Base-by-base conservation (phyloP, 2,888 invertebrate genomes). In the Drosophila histrio region DNA sequence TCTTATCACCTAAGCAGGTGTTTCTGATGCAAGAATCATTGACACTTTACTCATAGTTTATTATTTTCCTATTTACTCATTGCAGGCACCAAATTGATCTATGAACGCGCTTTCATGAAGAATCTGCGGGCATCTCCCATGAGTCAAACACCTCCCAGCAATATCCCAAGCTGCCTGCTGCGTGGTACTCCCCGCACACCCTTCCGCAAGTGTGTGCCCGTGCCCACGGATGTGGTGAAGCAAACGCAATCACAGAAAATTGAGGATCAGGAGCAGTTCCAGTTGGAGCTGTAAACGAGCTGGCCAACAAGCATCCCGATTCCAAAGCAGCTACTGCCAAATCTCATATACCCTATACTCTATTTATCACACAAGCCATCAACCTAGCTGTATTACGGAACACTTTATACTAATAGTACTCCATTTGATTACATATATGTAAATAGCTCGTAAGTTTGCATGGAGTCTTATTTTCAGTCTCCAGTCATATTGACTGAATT, bases 41-140 rank as follows among this genome's bases (percentile, higher is more conserved):
- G 43, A 49, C 39, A 15, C n/a, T 24, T 46, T 50, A 57, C 58
- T 69, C 34, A 68, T 41, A 44, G 39, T 34, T 49, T 2, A 22
- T 17, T 58, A 28, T 34, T 2, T 0, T 8, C 15, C 13, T n/a
- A 17, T 6, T 24, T 30, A 19, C 4, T 39, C 19, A 94, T 57
- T 94, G 34, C 94, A 98, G 98, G 98, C 87, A 97, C 98, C 32
- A 95, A 96, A 85, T 96, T 98, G 78, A 97, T 98, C 44, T 98
- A 98, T 91, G 98, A 98, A 88, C 94, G 96, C 67, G 94, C 95
- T 0, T 96, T 97, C 91, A 93, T 98, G 92, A 94, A 98, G 95
- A 96, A 97, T 86, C 93, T 98, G 78, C 93, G 97, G 62, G 96
- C 96, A 88, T 98, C 98, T 0, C 98, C 98, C 15, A 94, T 98